Conservation (phyloP, 2,113 vertebrate genomes). For the Pelecanoides urinatrix region DNA sequence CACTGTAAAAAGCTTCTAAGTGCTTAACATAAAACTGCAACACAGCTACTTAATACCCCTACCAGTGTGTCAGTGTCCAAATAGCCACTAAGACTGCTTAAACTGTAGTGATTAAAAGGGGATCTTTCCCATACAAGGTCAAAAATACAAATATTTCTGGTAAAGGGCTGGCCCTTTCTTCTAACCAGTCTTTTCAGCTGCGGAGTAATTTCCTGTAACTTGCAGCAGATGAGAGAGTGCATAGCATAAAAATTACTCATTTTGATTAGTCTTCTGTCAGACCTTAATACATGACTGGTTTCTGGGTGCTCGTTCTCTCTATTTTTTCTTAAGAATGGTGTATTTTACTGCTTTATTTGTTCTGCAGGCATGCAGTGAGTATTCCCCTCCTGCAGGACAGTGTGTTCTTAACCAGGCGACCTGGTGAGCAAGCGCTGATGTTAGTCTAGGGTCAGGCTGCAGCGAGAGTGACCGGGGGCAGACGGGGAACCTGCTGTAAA, state of each 20-base stretch:
- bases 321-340: background rate
- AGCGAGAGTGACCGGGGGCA: background rate
- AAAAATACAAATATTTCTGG: background rate
- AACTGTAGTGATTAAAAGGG: background rate
- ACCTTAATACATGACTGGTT: background rate
- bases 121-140: background rate
- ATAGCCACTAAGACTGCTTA: background rate
- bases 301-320: background rate
- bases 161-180: background rate
- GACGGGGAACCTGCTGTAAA: background rate
- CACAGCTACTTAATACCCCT: background rate
- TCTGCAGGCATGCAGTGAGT: background rate
- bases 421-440: fast-evolving
- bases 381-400: background rate
- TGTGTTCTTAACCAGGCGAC: fast-evolving
- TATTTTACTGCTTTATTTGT: background rate
- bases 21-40: background rate
- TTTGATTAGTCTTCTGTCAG: background rate
- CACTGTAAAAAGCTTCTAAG: background rate
- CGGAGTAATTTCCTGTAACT: background rate
- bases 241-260: background rate
- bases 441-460: background rate
- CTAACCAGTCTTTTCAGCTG: background rate
- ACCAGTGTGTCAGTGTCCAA: background rate
- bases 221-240: background rate